Conservation (phyloP, 1,140 invertebrate species). For the Dendroctonus ponderosae region DNA sequence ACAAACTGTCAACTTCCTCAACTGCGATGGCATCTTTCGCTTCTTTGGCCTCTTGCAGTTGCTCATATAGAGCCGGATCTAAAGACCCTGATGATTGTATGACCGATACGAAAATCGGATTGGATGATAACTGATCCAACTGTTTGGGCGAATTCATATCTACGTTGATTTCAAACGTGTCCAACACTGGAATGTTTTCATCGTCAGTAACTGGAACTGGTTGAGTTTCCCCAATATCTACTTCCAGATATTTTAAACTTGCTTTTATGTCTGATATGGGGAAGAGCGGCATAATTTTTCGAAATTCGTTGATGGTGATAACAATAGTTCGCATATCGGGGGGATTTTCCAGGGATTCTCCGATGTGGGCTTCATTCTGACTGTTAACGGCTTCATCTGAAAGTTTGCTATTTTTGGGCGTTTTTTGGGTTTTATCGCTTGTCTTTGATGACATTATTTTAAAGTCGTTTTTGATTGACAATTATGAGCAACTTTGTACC, state of each 20-base stretch:
- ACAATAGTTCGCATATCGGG: conserved; percentile 15
- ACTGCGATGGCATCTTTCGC: background rate
- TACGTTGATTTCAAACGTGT: conserved; percentile 28
- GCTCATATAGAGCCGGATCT: conserved; percentile 23
- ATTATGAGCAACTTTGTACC: background rate
- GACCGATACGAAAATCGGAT: conserved; percentile 18
- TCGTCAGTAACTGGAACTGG: conserved; percentile 25
- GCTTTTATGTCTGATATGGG: conserved; percentile 34
- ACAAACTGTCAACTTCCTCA: conserved; percentile 25
- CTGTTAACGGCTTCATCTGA: background rate
- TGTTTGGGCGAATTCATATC: conserved; percentile 29
- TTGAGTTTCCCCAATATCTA: conserved; percentile 25
- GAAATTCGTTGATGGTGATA: conserved; percentile 10
- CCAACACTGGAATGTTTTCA: conserved; percentile 24
- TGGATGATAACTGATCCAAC: conserved; percentile 30
- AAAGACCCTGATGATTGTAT: conserved; percentile 18
- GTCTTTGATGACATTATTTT: conserved; percentile 20
- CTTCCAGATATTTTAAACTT: conserved; percentile 23
- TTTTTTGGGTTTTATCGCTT: conserved; percentile 11
- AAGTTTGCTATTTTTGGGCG: background rate
- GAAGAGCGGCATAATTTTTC: conserved; percentile 26
- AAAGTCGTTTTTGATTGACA: background rate
- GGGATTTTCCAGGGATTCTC: conserved; percentile 1
- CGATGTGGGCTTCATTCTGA: background rate
- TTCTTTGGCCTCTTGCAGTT: conserved; percentile 10